Evolutionary conservation across 2,113 vertebrate genomes (phyloP).

Genomic region (Corythoichthys haematopterus): DNA sequence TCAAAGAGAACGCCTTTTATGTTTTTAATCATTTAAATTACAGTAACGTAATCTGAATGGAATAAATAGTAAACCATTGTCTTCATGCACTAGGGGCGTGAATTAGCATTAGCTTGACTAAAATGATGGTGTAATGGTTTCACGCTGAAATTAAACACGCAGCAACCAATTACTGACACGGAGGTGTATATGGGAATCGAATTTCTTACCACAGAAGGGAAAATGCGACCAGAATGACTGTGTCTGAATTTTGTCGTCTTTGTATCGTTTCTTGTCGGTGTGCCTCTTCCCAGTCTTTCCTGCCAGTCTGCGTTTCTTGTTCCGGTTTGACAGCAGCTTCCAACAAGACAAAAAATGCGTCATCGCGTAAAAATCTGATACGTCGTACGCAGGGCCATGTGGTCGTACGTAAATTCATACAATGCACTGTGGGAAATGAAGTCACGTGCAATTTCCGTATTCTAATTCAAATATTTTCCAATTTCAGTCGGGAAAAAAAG

Average conservation of each 20-base stretch:
- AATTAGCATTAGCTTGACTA: slow-evolving; percentile 10
- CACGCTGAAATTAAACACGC: slow-evolving; percentile 5
- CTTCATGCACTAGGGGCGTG: not conserved
- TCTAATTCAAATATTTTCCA: not conserved
- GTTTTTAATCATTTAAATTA: too few relatives aligned
- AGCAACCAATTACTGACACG: not conserved
- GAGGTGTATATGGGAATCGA: not conserved
- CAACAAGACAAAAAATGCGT: slow-evolving; percentile 78
- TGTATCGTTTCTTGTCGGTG: not conserved
- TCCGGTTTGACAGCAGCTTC: slow-evolving; percentile 64
- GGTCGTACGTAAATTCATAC: not conserved
- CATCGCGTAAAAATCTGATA: slow-evolving; percentile 52
- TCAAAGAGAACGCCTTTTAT: not conserved
- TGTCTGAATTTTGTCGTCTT: slow-evolving; percentile 6
- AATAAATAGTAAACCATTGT: not conserved
- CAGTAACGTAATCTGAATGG: not conserved
- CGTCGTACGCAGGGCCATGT: not conserved
- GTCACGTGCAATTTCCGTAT: slow-evolving; percentile 9
- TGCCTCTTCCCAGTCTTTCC: slow-evolving; percentile 1
- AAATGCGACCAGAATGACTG: slow-evolving; percentile 28
- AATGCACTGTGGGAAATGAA: slow-evolving; percentile 56
- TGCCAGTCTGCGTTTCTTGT: slow-evolving; percentile 42
- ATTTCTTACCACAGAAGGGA: slow-evolving; percentile 48
- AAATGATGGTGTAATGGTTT: not conserved
- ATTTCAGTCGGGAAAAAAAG: not conserved